Percentiles rank a stretch among this genome's conserved stretches.
Conservation (phyloP, 2,113 vertebrate genomes). For the Chelonoidis abingdonii region DNA sequence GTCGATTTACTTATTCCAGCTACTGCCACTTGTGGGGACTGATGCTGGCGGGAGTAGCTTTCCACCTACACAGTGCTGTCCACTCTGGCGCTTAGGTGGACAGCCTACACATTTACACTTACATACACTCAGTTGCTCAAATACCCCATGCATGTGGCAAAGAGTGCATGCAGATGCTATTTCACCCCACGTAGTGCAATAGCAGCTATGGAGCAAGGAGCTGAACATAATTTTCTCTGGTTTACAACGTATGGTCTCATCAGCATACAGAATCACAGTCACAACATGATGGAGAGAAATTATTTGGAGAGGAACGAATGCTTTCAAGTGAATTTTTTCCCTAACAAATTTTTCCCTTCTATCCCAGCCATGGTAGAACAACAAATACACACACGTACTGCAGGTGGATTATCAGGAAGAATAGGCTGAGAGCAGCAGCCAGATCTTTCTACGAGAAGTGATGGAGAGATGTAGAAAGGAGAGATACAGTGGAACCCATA, state of each 20-base stretch:
- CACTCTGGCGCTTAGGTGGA: background rate
- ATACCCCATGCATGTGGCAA: background rate
- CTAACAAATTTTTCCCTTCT: background rate
- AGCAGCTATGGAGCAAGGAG: background rate
- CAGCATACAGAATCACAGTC: background rate
- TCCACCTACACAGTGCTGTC: background rate
- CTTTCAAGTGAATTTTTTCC: background rate
- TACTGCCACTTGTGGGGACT: background rate
- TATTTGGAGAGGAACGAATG: background rate
- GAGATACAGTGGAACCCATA: background rate
- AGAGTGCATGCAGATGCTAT: background rate
- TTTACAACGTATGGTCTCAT: background rate
- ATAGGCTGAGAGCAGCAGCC: background rate
- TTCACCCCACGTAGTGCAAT: background rate
- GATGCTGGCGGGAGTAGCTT: background rate
- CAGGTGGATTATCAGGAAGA: background rate
- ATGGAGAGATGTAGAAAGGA: background rate
- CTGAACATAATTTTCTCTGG: background rate
- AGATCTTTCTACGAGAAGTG: fast-evolving
- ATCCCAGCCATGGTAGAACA: background rate
- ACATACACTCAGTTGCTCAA: background rate
- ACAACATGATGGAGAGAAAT: background rate
- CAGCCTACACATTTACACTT: background rate
- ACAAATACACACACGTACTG: background rate
- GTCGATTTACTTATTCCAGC: background rate